These are phyloP conservation scores for Scylla paramamosain DNA, from an alignment of 1,140 invertebrate species.

Conservation along the genomic window DNA sequence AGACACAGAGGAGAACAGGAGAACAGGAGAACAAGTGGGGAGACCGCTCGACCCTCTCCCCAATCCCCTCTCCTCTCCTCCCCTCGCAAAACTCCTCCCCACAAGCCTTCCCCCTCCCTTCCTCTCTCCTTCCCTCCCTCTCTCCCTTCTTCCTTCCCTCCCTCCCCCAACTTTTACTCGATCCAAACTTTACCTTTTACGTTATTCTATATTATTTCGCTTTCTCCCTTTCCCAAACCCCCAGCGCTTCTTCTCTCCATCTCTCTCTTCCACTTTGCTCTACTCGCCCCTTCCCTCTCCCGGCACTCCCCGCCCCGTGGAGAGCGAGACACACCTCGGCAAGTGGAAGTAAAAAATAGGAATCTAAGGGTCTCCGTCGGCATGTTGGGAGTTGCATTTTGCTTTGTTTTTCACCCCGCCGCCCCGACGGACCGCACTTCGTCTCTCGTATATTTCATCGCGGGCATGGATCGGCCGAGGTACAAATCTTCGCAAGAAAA, in stretches of 20 bases:
- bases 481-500: conserved; percentile 15
- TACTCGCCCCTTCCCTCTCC: background rate
- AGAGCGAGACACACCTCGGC: background rate
- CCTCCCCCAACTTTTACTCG: conserved; percentile 32
- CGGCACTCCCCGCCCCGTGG: background rate
- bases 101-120: background rate
- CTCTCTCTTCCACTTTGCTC: background rate
- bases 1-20: conserved; percentile 12
- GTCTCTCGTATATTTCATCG: conserved; percentile 13
- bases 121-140: background rate
- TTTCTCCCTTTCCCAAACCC: conserved; percentile 16
- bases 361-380: conserved; percentile 5
- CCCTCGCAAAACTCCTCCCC: conserved; percentile 24
- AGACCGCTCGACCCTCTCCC: conserved; percentile 21
- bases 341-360: background rate
- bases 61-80: conserved; percentile 7
- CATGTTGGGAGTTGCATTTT: conserved; percentile 14
- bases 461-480: conserved; percentile 6
- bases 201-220: conserved; percentile 57
- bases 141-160: background rate
- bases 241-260: background rate
- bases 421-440: background rate
- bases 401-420: background rate
- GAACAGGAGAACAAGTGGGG: conserved; percentile 18
- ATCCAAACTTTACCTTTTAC: conserved; percentile 43